Evolutionary conservation across 2,113 vertebrate species (phyloP).

Genomic region (Ginglymostoma cirratum): DNA sequence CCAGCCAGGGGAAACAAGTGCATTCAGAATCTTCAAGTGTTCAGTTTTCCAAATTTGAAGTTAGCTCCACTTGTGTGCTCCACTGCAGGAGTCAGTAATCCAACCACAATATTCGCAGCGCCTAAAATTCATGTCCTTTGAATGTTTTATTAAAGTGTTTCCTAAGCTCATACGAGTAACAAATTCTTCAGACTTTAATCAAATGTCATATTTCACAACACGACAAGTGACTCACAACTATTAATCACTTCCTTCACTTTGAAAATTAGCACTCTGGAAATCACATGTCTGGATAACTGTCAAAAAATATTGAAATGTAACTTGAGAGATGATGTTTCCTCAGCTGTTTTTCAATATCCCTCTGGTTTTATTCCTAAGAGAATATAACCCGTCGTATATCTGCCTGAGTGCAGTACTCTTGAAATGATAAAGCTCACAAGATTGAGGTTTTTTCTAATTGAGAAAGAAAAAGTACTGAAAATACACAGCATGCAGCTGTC

Average conservation of each 20-base stretch:
- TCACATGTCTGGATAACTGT: constrained; percentile 20
- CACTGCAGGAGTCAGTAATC: neutral
- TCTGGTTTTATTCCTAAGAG: constrained; percentile 18
- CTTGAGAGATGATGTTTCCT: constrained; percentile 15
- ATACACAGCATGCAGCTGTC: neutral
- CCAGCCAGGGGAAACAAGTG: neutral
- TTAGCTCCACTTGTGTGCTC: neutral
- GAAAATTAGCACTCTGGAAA: constrained; percentile 28
- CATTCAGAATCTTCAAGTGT: too few relatives aligned
- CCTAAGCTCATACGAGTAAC: neutral
- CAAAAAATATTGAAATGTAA: constrained; percentile 26
- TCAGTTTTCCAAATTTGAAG: neutral
- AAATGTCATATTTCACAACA: constrained; percentile 35
- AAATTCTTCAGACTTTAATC: constrained; percentile 27
- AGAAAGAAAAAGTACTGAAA: neutral
- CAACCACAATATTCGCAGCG: neutral
- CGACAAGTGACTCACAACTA: neutral
- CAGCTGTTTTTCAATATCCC: constrained; percentile 19
- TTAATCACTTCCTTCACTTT: constrained; percentile 1
- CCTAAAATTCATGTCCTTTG: neutral
- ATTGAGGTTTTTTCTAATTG: neutral
- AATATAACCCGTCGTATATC: constrained; percentile 1
- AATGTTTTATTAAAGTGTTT: constrained; percentile 27
- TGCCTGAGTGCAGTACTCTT: neutral
- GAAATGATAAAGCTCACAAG: neutral